A percentile compares a stretch with the other conserved stretches of the same genome.
Evolutionary conservation across 2,797 vertebrate genomes (phyloP).

Genomic region (Liasis olivaceus): DNA sequence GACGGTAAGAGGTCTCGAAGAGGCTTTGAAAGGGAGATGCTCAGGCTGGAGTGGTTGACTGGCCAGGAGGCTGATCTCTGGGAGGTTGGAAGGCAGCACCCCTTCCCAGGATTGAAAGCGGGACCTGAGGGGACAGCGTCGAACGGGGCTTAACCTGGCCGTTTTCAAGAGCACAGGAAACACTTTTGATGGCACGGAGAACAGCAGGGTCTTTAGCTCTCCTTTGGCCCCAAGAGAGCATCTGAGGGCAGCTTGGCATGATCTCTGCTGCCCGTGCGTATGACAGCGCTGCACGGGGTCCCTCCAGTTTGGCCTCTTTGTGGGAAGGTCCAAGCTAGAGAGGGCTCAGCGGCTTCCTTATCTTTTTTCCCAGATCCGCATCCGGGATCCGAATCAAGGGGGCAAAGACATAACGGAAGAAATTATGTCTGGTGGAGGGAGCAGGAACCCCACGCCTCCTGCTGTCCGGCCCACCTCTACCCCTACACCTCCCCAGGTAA

Average conservation of each 20-base stretch:
- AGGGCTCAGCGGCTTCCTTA: not conserved
- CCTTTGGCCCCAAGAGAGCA: not conserved
- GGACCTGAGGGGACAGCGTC: not conserved
- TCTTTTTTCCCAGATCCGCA: constrained; percentile 85
- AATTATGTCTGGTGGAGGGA: constrained; percentile 91
- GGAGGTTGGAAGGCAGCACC: too few species aligned
- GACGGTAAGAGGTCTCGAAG: constrained; percentile 78
- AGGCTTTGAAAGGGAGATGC: too few species aligned
- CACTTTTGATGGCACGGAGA: not conserved
- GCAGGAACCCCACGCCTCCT: constrained; percentile 84
- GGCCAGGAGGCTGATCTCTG: not conserved
- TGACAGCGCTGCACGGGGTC: too few species aligned
- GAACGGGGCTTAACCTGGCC: not conserved
- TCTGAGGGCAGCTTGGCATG: not conserved
- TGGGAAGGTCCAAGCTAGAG: too few species aligned
- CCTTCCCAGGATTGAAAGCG: not conserved
- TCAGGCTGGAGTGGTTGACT: not conserved
- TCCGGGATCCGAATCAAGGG: constrained; percentile 97
- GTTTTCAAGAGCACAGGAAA: not conserved
- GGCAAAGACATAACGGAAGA: constrained; percentile 98
- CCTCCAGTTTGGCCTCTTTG: not conserved
- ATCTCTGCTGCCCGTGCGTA: not conserved
- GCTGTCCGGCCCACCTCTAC: constrained; percentile 76
- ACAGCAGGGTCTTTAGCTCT: not conserved
- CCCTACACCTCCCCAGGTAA: constrained; percentile 88